A percentile compares a stretch with the other conserved stretches of the same genome.
phyloP scores from a whole-genome alignment of 2,113 vertebrate genomes.

The Pan troglodytes region NHGRI_mPanTro3-v2.1_pri NC_072402.2:100966501-100967000 shows the following conservation, averaged over 20 bases:
- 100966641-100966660: background rate
- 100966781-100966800: background rate
- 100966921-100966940: too few relatives aligned
- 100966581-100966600: background rate
- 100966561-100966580: background rate
- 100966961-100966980: too few relatives aligned
- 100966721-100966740: background rate
- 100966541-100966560: background rate
- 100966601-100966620: background rate
- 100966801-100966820: background rate
- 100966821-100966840: background rate
- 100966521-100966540: background rate
- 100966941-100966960: too few relatives aligned
- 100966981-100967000: too few relatives aligned
- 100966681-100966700: background rate
- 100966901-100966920: too few relatives aligned
- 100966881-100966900: background rate
- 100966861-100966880: background rate
- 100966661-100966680: background rate
- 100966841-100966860: background rate
- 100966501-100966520: background rate
- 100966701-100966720: background rate
- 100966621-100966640: background rate
- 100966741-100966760: background rate
- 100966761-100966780: background rate